Evolutionary conservation across 1,140 invertebrate species (phyloP).

Genomic region (Drosophila sturtevanti): DNA sequence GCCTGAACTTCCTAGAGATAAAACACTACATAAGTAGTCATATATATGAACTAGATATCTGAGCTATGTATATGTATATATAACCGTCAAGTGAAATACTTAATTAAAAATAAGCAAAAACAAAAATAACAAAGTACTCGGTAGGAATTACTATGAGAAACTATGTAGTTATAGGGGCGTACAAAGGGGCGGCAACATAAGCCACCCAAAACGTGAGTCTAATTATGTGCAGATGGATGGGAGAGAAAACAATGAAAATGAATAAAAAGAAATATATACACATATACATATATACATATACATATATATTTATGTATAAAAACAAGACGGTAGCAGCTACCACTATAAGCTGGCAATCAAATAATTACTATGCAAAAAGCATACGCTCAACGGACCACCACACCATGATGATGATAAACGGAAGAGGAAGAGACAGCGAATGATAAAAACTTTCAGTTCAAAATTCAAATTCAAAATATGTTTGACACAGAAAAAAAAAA

Average conservation of each 20-base stretch:
- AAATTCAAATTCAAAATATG: background rate
- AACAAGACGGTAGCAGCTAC: conserved; percentile 32
- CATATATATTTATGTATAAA: too few species aligned
- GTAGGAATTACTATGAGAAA: conserved; percentile 33
- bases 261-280: conserved; percentile 33
- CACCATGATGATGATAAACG: conserved; percentile 30
- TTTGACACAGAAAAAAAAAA: background rate
- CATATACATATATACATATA: too few species aligned
- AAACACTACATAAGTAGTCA: background rate
- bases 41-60: background rate
- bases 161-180: conserved; percentile 21
- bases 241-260: conserved; percentile 20
- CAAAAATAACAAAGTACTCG: conserved; percentile 14
- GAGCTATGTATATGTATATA: too few species aligned
- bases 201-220: conserved; percentile 54
- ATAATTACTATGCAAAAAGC: conserved; percentile 52
- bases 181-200: conserved; percentile 35
- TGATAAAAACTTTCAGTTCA: conserved; percentile 15
- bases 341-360: conserved; percentile 39
- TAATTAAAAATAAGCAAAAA: conserved; percentile 47
- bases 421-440: conserved; percentile 40
- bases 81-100: background rate
- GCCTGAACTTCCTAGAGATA: background rate
- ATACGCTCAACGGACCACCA: conserved; percentile 39
- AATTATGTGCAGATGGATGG: conserved; percentile 59